Conservation (phyloP, 1,140 invertebrate genomes). For the Zelostemma sp. region DNA sequence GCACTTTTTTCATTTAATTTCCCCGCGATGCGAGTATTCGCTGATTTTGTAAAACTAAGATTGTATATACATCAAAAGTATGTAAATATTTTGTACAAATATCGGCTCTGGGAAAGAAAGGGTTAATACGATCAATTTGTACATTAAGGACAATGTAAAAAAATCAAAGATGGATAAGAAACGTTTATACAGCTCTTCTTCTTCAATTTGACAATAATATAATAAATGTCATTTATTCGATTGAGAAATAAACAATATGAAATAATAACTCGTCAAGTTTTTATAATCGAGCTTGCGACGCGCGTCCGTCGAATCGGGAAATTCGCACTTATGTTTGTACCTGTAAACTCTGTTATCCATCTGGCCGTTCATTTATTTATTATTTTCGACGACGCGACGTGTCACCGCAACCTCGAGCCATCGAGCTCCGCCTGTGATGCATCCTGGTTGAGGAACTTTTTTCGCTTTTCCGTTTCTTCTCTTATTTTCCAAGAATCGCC, state of each 20-base stretch:
- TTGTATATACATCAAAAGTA: slow-evolving; percentile 1
- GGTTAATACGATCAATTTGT: slow-evolving; percentile 3
- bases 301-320: too few species aligned
- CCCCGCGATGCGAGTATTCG: background rate
- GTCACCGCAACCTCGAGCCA: background rate
- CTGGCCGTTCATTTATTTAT: too few species aligned
- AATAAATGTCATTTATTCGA: slow-evolving; percentile 1
- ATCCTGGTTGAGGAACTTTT: slow-evolving; percentile 4
- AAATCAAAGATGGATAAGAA: background rate
- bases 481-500: background rate
- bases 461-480: background rate
- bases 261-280: background rate
- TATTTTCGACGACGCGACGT: too few species aligned
- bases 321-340: too few species aligned
- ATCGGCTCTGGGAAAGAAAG: background rate
- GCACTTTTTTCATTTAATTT: background rate
- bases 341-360: too few species aligned
- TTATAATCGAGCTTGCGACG: too few species aligned
- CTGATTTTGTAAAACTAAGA: background rate
- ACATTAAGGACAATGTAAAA: background rate
- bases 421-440: slow-evolving; percentile 29
- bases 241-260: slow-evolving; percentile 2
- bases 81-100: slow-evolving; percentile 4
- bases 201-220: slow-evolving; percentile 1
- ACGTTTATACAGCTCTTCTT: background rate